Base-by-base conservation (phyloP, 2,888 invertebrate genomes). In the Epinotia ramella region DNA sequence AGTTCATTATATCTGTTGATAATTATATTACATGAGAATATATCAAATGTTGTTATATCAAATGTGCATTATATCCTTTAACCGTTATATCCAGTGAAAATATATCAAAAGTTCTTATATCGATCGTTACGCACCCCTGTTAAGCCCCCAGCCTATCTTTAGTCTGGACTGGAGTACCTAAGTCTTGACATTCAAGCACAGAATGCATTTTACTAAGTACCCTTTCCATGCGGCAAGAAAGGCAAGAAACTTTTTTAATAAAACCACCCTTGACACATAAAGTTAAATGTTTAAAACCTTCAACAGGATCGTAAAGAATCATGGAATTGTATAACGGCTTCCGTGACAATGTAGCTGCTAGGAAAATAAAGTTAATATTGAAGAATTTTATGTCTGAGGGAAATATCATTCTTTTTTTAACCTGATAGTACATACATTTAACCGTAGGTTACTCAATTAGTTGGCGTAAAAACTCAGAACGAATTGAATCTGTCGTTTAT, bases 261-360 rank as follows among this genome's bases (percentile, higher is more conserved):
- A 72, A 67, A 66, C 56, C 70, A 44, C 49, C 74, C 71, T 75
- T 56, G 59, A 76, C 75, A 70, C 65, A 65, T 71, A 76, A 71
- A 66, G 62, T 76, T 67, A 71, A 71, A 67, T 71, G 67, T 72
- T 62, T 67, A 28, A 60, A 66, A 28, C 44, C 65, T 71, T 75
- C 59, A 60, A 24, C 60, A 18, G 3, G 65, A 18, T 57, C 62
- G 67, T 72, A 76, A 72, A 72, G 44, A n/a, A 53, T 13, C 20
- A 76, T 72, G 49, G 57, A 67, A 72, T 67, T 72, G 62, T 53
- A 13, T 53, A 73, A 40, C 40, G 49, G 28, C 0, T 13, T 16
- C 18, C 13, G 65, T 49, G 40, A 70, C 70, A 70, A 70, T 65
- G 74, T 70, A 59, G 72, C 11, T 1, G 66, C 49, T 53, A 40